phyloP scores from a whole-genome alignment of 2,888 invertebrate species.

The Apamea anceps region DNA sequence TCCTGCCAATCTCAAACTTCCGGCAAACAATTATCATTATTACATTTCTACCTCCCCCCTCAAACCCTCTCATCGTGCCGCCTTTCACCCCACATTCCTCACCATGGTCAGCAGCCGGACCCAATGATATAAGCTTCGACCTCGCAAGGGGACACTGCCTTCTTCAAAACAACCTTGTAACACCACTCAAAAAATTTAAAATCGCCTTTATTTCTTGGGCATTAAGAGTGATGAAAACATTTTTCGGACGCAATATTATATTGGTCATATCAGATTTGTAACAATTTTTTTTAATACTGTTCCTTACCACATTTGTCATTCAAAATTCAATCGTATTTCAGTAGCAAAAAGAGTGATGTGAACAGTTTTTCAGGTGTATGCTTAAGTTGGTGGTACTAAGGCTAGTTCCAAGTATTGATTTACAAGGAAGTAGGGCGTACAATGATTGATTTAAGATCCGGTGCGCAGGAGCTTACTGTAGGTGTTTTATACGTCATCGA shows the following conservation, averaged over 20 bases:
- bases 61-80: constrained; percentile 51
- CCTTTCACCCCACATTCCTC: constrained; percentile 81
- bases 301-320: background rate
- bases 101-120: constrained; percentile 78
- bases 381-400: constrained; percentile 10
- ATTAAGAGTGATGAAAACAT: background rate
- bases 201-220: constrained; percentile 10
- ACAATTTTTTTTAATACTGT: constrained; percentile 14
- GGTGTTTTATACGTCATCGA: constrained; percentile 26
- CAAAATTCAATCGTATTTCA: constrained; percentile 25
- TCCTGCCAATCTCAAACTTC: constrained; percentile 18
- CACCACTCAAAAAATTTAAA: background rate
- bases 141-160: constrained; percentile 69
- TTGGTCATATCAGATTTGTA: constrained; percentile 12
- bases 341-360: background rate
- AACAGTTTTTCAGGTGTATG: constrained; percentile 18
- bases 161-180: constrained; percentile 23
- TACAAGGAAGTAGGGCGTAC: constrained; percentile 55
- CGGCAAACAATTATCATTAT: constrained; percentile 33
- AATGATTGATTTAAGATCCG: constrained; percentile 59
- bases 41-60: constrained; percentile 11
- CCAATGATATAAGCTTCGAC: constrained; percentile 74
- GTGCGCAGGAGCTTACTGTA: constrained; percentile 7
- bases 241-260: background rate
- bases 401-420: constrained; percentile 52